phyloP scores from a whole-genome alignment of 2,113 vertebrate species.

The Lophotis ruficrista region DNA sequence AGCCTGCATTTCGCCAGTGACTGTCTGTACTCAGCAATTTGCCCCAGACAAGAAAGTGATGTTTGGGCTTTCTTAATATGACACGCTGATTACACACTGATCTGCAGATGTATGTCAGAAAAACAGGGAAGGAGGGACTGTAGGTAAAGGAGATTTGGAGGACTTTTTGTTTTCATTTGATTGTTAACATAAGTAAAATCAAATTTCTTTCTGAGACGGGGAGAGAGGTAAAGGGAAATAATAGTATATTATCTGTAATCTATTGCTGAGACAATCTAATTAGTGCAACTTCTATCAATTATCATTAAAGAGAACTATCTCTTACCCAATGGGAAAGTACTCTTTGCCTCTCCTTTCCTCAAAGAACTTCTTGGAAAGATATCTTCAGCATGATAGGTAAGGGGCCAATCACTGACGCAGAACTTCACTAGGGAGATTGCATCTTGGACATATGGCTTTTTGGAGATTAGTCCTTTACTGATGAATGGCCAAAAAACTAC shows the following conservation, averaged over 20 bases:
- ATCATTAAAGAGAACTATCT: background rate
- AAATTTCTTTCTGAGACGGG: background rate
- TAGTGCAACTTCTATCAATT: background rate
- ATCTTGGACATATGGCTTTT: background rate
- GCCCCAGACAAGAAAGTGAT: background rate
- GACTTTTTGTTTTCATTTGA: background rate
- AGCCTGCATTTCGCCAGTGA: background rate
- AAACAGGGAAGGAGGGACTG: background rate
- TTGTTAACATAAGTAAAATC: background rate
- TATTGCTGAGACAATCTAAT: background rate
- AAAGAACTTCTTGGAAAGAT: background rate
- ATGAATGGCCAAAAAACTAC: background rate
- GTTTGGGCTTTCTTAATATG: background rate
- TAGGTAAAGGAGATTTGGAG: background rate
- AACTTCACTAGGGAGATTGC: background rate
- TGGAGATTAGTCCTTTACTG: background rate
- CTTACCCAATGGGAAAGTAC: background rate
- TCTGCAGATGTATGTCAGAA: background rate
- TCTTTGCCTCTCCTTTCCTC: background rate
- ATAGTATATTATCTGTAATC: background rate
- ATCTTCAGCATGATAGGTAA: background rate
- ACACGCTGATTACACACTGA: rapidly evolving
- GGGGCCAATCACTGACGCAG: background rate
- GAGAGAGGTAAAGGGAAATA: background rate
- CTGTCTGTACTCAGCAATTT: background rate